Base-by-base conservation (phyloP, 2,888 invertebrate species). In the Pseudococcus viburni region DNA sequence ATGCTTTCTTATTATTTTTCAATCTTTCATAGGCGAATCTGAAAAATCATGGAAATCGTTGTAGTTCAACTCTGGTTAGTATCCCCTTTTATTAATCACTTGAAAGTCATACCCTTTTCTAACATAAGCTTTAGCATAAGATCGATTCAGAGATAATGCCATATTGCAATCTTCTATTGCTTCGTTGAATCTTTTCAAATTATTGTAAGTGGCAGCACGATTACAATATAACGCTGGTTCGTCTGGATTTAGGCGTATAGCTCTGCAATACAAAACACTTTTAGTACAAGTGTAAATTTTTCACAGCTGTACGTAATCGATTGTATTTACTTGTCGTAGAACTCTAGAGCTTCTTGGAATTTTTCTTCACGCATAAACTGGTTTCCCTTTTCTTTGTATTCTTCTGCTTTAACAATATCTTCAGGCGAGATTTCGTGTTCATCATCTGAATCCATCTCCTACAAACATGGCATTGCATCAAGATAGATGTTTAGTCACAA, bases 171-270 rank as follows among this genome's bases (percentile, higher is more conserved):
- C 99, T 87, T 95, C 94, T 87, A 99, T 95, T 15, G 98, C 97
- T 89, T 94, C 93, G 89, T 95, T 94, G 91, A 97, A 95, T 91
- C 96, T 95, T 85, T 96, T 96, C 90, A 98, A 92, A 91, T 98
- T 97, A 91, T 96, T 98, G 91, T 96, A 95, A 0, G 98, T 98
- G 1, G 99, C 99, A 83, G 99, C 99, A 90, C 99, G 94, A 92
- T 99, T 99, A 92, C 99, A 98, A 92, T 96, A 99, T 92, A 96
- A 99, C 48, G 99, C 97, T 0, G 99, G 96, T 93, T 99, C 99
- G 89, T 94, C 94, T 39, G 95, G 94, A 91, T 98, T 97, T 89
- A 97, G 92, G 90, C 95, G 94, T 90, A 99, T 97, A 15, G 99
- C 99, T 90, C 96, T 95, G 90, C 91, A 93, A 92, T 86, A 51